These are phyloP conservation scores for Siderastrea siderea DNA, from an alignment of 92 coral and sea anemone species.

Conservation along the genomic window DNA sequence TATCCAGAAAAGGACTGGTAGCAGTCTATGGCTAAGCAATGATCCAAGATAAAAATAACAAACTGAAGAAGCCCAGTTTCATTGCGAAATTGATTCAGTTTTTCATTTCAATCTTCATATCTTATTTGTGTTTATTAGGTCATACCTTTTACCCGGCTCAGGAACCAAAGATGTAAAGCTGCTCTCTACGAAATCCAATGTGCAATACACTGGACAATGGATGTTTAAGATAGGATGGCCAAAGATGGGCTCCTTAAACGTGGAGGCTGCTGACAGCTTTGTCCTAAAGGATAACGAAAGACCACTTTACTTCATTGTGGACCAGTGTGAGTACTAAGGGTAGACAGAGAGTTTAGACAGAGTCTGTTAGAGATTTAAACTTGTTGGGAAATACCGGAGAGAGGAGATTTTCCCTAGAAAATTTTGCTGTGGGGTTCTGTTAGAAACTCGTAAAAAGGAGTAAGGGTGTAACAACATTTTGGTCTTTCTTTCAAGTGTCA, in stretches of 20 bases:
- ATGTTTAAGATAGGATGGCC: conserved; percentile 86
- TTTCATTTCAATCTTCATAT: too few species aligned
- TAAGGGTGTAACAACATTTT: too few species aligned
- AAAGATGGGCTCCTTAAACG: conserved; percentile 68
- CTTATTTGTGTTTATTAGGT: conserved; percentile 33
- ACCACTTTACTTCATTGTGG: conserved; percentile 43
- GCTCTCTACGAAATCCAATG: conserved; percentile 74
- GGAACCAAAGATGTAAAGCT: conserved; percentile 66
- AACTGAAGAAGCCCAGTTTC: too few species aligned
- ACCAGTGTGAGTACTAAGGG: conserved; percentile 66
- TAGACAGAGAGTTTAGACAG: neutral
- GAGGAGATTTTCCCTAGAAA: too few species aligned
- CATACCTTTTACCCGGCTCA: conserved; percentile 75
- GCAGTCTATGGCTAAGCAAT: neutral
- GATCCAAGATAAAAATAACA: too few species aligned
- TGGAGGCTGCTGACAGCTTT: conserved; percentile 78
- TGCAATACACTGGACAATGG: conserved; percentile 90
- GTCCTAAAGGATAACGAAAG: neutral
- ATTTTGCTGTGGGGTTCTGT: too few species aligned
- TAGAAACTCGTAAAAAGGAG: too few species aligned
- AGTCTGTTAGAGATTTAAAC: neutral
- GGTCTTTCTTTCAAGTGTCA: too few species aligned
- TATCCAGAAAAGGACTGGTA: neutral
- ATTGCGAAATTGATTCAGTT: too few species aligned
- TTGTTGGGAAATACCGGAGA: too few species aligned